These are phyloP conservation scores for Chlorops oryzae DNA, from an alignment of 1,140 invertebrate genomes.

Conservation along the genomic window DNA sequence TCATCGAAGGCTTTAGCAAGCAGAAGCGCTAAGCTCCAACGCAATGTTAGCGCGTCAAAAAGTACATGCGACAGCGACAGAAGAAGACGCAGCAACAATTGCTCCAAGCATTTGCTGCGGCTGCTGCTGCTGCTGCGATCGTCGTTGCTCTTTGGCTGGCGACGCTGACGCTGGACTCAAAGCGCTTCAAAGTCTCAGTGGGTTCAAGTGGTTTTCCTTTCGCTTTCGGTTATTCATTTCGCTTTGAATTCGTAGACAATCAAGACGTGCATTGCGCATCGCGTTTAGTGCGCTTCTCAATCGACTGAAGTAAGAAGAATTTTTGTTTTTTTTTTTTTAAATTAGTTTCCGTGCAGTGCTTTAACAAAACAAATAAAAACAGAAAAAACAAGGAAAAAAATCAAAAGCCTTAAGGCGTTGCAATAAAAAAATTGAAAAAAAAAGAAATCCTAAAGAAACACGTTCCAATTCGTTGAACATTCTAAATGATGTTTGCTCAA, in stretches of 20 bases:
- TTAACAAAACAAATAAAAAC: neutral
- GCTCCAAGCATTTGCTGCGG: too few species aligned
- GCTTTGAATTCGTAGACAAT: slow-evolving; percentile 46
- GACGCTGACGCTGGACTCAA: neutral
- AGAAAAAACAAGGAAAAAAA: neutral
- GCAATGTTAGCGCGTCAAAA: neutral
- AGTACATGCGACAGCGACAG: too few species aligned
- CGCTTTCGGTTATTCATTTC: slow-evolving; percentile 47
- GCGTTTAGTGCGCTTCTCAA: slow-evolving; percentile 18
- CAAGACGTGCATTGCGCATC: slow-evolving; percentile 46
- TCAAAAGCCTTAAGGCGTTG: too few species aligned
- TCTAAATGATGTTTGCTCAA: slow-evolving; percentile 38
- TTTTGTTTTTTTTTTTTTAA: too few species aligned
- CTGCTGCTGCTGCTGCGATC: slow-evolving; percentile 16
- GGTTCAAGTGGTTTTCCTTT: slow-evolving; percentile 47
- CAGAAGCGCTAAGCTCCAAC: slow-evolving; percentile 1
- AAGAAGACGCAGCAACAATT: too few species aligned
- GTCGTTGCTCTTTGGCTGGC: slow-evolving; percentile 11
- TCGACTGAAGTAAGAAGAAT: too few species aligned
- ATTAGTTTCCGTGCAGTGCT: too few species aligned
- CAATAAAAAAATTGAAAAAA: neutral
- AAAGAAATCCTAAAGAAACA: neutral
- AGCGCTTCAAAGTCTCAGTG: slow-evolving; percentile 16
- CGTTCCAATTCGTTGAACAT: slow-evolving; percentile 39
- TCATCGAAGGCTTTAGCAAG: too few species aligned